These are phyloP conservation scores for Hydrophis major DNA, from an alignment of 2,797 vertebrate species.

Conservation along the genomic window DNA sequence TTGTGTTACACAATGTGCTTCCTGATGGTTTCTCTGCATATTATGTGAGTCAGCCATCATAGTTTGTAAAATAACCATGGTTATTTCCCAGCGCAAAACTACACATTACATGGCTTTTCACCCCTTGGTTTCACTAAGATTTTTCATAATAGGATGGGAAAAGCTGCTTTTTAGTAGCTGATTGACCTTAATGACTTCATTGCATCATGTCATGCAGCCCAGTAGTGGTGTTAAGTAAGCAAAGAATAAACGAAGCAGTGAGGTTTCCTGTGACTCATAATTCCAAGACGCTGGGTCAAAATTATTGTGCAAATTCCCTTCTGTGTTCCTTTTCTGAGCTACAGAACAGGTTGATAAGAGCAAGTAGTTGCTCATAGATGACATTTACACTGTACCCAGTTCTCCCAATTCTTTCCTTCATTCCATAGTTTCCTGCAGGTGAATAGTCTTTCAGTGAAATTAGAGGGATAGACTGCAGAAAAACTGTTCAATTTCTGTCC, in stretches of 20 bases:
- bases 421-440: neutral
- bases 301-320: neutral
- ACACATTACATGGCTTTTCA: neutral
- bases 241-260: neutral
- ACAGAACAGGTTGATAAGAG: neutral
- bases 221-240: neutral
- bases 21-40: neutral
- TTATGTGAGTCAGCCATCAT: neutral
- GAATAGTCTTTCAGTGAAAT: neutral
- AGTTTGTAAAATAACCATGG: neutral
- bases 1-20: neutral
- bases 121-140: neutral
- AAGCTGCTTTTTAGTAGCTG: neutral
- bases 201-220: neutral
- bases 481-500: neutral
- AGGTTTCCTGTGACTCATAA: slow-evolving; percentile 7
- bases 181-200: neutral
- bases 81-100: neutral
- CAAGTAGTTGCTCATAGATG: neutral
- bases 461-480: neutral
- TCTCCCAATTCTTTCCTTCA: neutral
- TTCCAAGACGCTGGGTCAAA: neutral
- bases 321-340: neutral
- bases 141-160: neutral
- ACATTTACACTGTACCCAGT: neutral